Percentiles rank a stretch among this genome's conserved stretches.
phyloP scores from a whole-genome alignment of 2,888 invertebrate species.

The Serripes groenlandicus region DNA sequence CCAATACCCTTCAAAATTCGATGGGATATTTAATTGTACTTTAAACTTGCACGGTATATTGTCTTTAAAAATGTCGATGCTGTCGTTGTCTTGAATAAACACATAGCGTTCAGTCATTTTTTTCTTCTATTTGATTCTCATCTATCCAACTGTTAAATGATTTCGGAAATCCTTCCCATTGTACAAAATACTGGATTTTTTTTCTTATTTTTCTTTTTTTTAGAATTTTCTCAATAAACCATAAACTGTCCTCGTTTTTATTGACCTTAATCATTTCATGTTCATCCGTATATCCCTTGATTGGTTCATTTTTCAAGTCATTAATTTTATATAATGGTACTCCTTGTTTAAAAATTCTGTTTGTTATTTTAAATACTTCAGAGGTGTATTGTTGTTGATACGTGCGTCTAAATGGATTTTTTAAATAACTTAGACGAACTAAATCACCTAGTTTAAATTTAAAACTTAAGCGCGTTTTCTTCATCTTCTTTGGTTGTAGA shows the following conservation, averaged over 20 bases:
- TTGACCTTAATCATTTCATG: constrained; percentile 43
- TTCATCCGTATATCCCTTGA: constrained; percentile 33
- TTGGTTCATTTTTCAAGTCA: constrained; percentile 42
- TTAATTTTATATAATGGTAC: constrained; percentile 47
- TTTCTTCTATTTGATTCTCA: constrained; percentile 45
- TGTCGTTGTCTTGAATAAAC: constrained; percentile 41
- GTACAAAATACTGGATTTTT: constrained; percentile 47
- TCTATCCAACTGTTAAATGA: constrained; percentile 46
- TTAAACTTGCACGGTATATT: constrained; percentile 47
- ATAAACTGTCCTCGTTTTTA: constrained; percentile 51
- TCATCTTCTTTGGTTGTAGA: constrained; percentile 30
- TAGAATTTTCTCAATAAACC: constrained; percentile 54
- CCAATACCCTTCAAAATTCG: constrained; percentile 55
- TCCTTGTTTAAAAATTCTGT: constrained; percentile 43
- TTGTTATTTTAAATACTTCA: constrained; percentile 49
- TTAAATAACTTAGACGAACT: constrained; percentile 45
- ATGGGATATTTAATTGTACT: constrained; percentile 43
- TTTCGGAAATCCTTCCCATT: constrained; percentile 44
- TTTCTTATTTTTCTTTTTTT: constrained; percentile 42
- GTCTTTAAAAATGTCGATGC: constrained; percentile 35
- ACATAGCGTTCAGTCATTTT: constrained; percentile 47
- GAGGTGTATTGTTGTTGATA: constrained; percentile 57
- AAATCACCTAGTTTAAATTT: constrained; percentile 39
- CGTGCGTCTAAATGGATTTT: constrained; percentile 48
- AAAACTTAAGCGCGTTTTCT: constrained; percentile 13